Base-by-base conservation (phyloP, 2,797 vertebrate genomes). In the Hoplostethus mediterraneus region DNA sequence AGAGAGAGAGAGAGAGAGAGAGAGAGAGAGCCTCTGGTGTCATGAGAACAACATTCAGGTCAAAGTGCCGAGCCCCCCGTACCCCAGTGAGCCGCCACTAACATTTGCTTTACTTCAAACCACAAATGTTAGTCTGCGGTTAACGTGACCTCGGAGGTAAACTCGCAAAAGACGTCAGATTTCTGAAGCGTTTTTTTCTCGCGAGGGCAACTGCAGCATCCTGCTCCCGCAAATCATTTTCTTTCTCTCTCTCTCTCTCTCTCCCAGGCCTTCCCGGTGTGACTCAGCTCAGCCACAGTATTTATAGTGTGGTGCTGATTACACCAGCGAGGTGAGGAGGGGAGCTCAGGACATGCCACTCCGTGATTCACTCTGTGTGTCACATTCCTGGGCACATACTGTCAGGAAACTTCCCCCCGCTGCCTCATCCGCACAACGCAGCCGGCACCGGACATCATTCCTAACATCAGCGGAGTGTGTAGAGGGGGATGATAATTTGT, bases 361-460 rank as follows among this genome's bases (percentile, higher is more conserved):
- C 5, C 1, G 53, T 93, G 91, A 92, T 74, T 90, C 89, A 90
- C 69, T 40, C 42, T 5, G n/a, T 10, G 58, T 77, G 59, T 74
- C 73, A 86, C 73, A 80, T 85, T 82, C 80, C 77, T 80, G 70
- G 47, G 67, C 1, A 42, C 61, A 62, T 6, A 74, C 73, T 45
- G 63, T 73, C 45, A 67, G 75, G 69, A 71, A 74, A 60, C 71
- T 49, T 63, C 70, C 59, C 67, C 82, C 81, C 42, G 79, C 55
- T 45, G 79, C 55, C 63, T 58, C 75, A 40, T 45, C 57, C 65
- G 9, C 79, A 68, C 38, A 31, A 31, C 6, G 71, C 44, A 14
- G 65, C 36, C 65, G 0, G 66, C n/a, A 70, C 80, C 82, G 84
- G 85, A 89, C 66, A 1, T 61, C 77, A 86, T 69, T 80, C 79